Evolutionary conservation across 2,888 invertebrate species (phyloP).

Genomic region (Agrotis puta): DNA sequence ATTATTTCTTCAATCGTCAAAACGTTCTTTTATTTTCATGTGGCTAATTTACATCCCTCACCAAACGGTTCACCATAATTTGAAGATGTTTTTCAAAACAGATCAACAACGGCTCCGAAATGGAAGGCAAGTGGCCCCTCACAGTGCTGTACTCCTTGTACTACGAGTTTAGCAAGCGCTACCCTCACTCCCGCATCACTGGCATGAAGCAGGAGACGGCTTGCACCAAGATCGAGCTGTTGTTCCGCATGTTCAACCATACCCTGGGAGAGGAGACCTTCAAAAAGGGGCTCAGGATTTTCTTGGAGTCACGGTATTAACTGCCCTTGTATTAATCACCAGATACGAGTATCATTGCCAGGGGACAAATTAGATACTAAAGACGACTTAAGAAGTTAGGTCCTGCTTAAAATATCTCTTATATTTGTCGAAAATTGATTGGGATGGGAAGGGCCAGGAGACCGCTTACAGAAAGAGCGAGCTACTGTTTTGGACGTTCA

Average conservation of each 20-base stretch:
- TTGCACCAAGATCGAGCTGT: conserved; percentile 94
- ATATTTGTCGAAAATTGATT: too few relatives aligned
- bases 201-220: conserved; percentile 94
- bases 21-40: too few relatives aligned
- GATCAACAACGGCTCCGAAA: conserved; percentile 93
- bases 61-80: not conserved
- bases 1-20: too few relatives aligned
- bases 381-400: too few relatives aligned
- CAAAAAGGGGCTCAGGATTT: conserved; percentile 93
- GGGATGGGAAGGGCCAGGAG: too few relatives aligned
- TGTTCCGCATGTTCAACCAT: conserved; percentile 97
- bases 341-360: too few relatives aligned
- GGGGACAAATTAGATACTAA: too few relatives aligned
- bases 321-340: too few relatives aligned
- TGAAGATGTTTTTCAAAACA: conserved; percentile 68
- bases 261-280: conserved; percentile 95
- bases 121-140: conserved; percentile 95
- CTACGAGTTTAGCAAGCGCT: conserved; percentile 95
- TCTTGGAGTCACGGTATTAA: conserved; percentile 92
- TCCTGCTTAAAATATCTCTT: too few relatives aligned
- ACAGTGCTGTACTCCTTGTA: conserved; percentile 94
- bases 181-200: conserved; percentile 94
- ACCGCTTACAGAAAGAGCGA: too few relatives aligned
- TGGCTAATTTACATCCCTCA: not conserved
- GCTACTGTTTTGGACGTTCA: too few relatives aligned